Base-by-base conservation (phyloP, 2,888 invertebrate species). In the Trichogramma evanescens region DNA sequence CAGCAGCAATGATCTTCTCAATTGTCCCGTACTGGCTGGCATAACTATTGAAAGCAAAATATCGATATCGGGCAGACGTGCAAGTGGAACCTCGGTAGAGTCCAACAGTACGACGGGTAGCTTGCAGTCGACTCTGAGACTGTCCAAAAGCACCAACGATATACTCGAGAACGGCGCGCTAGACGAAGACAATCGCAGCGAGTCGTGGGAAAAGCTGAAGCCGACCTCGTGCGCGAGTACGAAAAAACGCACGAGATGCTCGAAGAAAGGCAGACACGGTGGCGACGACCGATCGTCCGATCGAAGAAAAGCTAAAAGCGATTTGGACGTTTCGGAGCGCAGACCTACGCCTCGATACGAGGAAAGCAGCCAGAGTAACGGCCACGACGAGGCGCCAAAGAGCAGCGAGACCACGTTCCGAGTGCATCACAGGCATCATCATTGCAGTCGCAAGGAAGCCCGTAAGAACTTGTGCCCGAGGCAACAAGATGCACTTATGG, bases 261-360 rank as follows among this genome's bases (percentile, higher is more conserved):
- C 26, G 6, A 6, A 9, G 39, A 26, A 44, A 10, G 6, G 49
- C 5, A 42, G 45, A 40, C 44, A 60, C 5, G 13, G 42, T 9
- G 58, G 42, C 52, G 60, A 54, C 46, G 48, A 26, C 3, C 26
- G 26, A 26, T 26, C 26, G 26, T 26, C 26, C 4, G 38, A 66
- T 9, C 52, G 66, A n/a, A 69, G 68, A 50, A 68, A 64, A 61
- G 68, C 71, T 4, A 71, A 69, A 57, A 75, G 74, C 66, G 73
- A 75, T n/a, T 59, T 71, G 42, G 72, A 75, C 55, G 63, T 75
- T 6, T 72, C 71, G 40, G 67, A 66, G 61, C 64, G 71, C 43
- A 72, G 70, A 56, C 67, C 71, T 4, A 72, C 72, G 10, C 72
- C 74, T 4, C 67, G 72, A 59, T 71, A 70, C 62, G 71, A 71